Base-by-base conservation (phyloP, 2,888 invertebrate genomes). In the Hyppa rectilinea region DNA sequence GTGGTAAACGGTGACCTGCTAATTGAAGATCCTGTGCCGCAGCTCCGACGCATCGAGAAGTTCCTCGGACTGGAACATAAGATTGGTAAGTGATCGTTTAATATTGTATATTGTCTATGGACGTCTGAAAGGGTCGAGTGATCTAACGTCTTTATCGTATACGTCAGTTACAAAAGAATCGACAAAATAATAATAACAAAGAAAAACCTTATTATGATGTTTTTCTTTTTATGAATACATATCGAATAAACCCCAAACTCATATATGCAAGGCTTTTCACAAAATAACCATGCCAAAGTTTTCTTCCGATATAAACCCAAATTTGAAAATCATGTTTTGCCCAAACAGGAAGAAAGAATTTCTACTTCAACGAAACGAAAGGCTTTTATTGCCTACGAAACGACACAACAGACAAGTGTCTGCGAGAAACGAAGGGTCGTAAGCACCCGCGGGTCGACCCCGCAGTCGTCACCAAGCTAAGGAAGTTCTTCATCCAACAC, bases 361-460 rank as follows among this genome's bases (percentile, higher is more conserved):
- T 99, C 94, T 99, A 99, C 95, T 99, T 99, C 96, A 99, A 99
- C 95, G 98, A 98, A 94, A 99, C 99, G 23, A 99, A 99, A 93
- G 99, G 99, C 74, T 99, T 99, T 96, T 99, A 98, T 94, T 99
- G 99, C 92, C 96, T 98, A 89, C 96, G 98, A 88, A 97, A 98
- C 94, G 98, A 98, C 92, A 97, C 97, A 81, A 97, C 98, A 85
- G 97, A 98, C 96, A 97, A 98, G 94, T 97, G 99, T 97, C 95
- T 99, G 95, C 91, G 97, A 91, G 97, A 98, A 95, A 97, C 99
- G 93, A 97, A 98, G 89, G 97, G 98, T 67, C 96, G 98, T 49
- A 97, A 97, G 92, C 98, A 99, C 94, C 98, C 99, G 9, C 96
- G 97, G 47, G 98, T 99, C 20, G 97, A 98, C 92, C 97, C 98